Evolutionary conservation across 2,888 invertebrate species (phyloP).

Genomic region (Eupithecia tripunctaria): DNA sequence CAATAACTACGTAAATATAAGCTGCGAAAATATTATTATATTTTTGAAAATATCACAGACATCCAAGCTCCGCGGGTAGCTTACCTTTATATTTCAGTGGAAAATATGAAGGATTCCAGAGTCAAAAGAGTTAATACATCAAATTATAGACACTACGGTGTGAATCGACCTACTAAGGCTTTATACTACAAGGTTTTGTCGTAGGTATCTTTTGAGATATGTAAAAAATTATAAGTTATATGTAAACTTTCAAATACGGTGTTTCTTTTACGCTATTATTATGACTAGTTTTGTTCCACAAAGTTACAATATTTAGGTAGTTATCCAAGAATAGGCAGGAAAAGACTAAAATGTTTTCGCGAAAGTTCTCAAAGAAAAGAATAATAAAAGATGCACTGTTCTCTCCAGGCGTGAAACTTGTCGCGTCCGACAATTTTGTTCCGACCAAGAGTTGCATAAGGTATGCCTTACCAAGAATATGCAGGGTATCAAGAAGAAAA

Average conservation of each 20-base stretch:
- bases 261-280: neutral
- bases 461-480: neutral
- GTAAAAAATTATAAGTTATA: neutral
- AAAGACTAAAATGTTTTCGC: neutral
- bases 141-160: neutral
- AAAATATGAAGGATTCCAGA: too few species aligned
- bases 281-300: neutral
- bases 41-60: too few species aligned
- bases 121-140: too few species aligned
- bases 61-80: too few species aligned
- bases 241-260: neutral
- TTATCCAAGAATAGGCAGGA: neutral
- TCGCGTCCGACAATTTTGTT: conserved; percentile 3
- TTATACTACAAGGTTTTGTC: neutral
- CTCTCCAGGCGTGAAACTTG: neutral
- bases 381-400: neutral
- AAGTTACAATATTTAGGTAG: neutral
- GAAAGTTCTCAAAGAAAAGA: neutral
- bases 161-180: neutral
- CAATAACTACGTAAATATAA: too few species aligned
- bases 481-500: neutral
- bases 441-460: conserved; percentile 3
- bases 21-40: too few species aligned
- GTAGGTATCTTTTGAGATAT: neutral
- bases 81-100: too few species aligned